A percentile compares a stretch with the other conserved stretches of the same genome.
These are phyloP conservation scores for Drosophila kepulauana DNA, from an alignment of 1,140 invertebrate genomes.

Conservation along the genomic window DNA sequence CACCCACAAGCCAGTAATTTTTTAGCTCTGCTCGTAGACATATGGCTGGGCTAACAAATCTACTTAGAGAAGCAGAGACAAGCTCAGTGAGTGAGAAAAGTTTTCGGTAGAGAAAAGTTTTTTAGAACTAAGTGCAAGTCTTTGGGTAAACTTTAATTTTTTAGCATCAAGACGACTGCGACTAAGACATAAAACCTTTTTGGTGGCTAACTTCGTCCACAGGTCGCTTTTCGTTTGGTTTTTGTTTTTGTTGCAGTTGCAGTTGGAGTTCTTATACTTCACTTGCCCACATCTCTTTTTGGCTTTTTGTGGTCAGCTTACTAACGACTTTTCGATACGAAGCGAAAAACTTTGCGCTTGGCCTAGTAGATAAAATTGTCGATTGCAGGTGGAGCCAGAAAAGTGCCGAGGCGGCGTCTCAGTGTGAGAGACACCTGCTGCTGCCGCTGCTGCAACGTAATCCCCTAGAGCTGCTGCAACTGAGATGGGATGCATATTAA, in stretches of 20 bases:
- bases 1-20: slow-evolving; percentile 1
- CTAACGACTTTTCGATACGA: slow-evolving; percentile 79
- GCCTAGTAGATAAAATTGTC: slow-evolving; percentile 70
- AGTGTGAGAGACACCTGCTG: slow-evolving; percentile 45
- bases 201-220: slow-evolving; percentile 31
- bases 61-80: slow-evolving; percentile 58
- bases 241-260: slow-evolving; percentile 5
- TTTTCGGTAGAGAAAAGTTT: slow-evolving; percentile 65
- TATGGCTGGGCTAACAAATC: slow-evolving; percentile 66
- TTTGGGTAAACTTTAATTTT: slow-evolving; percentile 70
- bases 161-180: slow-evolving; percentile 53
- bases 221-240: slow-evolving; percentile 23
- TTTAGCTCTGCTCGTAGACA: slow-evolving; percentile 36
- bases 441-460: slow-evolving; percentile 55
- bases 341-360: slow-evolving; percentile 66
- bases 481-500: slow-evolving; percentile 69
- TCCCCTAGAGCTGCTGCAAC: slow-evolving; percentile 17
- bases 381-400: slow-evolving; percentile 43
- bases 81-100: slow-evolving; percentile 59
- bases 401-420: neutral
- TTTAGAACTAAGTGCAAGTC: slow-evolving; percentile 66
- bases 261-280: slow-evolving; percentile 16
- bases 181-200: slow-evolving; percentile 53
- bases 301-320: slow-evolving; percentile 75
- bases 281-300: slow-evolving; percentile 39